Evolutionary conservation across 2,888 invertebrate genomes (phyloP).

Genomic region (Coleophora deauratella): DNA sequence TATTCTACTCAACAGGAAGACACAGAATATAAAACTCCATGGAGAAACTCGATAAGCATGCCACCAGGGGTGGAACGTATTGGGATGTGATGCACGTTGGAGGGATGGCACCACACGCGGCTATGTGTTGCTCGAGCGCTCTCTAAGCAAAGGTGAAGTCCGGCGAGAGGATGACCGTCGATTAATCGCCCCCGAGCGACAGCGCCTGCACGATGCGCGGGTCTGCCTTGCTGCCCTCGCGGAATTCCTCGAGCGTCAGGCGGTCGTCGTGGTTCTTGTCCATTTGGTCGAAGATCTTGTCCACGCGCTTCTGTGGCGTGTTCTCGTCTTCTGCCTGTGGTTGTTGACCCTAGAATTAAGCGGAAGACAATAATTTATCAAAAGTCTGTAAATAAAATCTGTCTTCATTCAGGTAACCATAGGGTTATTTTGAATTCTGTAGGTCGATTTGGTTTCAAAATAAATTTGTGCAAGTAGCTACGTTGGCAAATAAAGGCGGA

Average conservation of each 20-base stretch:
- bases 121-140: conserved; percentile 13
- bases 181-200: conserved; percentile 86
- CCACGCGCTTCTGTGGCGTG: conserved; percentile 95
- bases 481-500: too few relatives aligned
- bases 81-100: not conserved
- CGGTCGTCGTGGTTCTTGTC: conserved; percentile 99
- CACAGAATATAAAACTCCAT: too few relatives aligned
- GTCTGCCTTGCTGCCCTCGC: conserved; percentile 98
- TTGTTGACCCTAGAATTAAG: conserved; percentile 85
- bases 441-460: too few relatives aligned
- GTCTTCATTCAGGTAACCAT: too few relatives aligned
- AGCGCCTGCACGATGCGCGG: conserved; percentile 98
- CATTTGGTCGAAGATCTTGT: conserved; percentile 99
- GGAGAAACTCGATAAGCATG: too few relatives aligned
- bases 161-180: conserved; percentile 67
- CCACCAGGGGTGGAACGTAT: too few relatives aligned
- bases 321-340: conserved; percentile 92
- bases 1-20: too few relatives aligned
- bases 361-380: not conserved
- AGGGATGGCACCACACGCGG: conserved; percentile 23
- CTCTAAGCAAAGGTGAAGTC: conserved; percentile 59
- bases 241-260: conserved; percentile 95
- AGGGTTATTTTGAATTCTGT: too few relatives aligned
- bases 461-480: too few relatives aligned
- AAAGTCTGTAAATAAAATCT: too few relatives aligned